Conservation (phyloP, 2,888 invertebrate genomes). For the Plusia festucae region DNA sequence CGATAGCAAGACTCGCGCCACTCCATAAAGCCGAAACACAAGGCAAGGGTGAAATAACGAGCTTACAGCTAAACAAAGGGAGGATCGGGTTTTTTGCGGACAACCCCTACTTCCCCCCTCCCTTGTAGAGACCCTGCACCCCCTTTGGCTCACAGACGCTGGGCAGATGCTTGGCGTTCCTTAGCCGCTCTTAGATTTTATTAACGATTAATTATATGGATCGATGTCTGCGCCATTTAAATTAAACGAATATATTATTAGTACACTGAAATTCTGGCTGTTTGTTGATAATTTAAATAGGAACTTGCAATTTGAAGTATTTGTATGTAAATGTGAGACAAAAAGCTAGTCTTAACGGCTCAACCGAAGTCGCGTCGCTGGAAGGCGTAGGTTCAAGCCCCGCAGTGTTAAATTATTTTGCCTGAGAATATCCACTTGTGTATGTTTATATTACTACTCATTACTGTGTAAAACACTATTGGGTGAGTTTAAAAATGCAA, state of each 20-base stretch:
- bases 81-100: constrained; percentile 60
- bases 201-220: constrained; percentile 39
- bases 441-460: too few relatives aligned
- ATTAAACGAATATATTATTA: neutral
- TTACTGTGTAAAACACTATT: too few relatives aligned
- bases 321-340: neutral
- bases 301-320: neutral
- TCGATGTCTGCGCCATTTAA: neutral
- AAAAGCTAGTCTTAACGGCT: too few relatives aligned
- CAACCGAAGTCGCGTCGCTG: too few relatives aligned
- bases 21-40: constrained; percentile 66
- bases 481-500: too few relatives aligned
- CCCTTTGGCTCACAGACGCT: constrained; percentile 26
- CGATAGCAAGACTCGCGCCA: constrained; percentile 46
- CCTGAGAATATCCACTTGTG: too few relatives aligned
- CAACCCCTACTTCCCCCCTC: constrained; percentile 45
- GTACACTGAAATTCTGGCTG: neutral
- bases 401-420: too few relatives aligned
- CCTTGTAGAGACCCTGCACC: neutral
- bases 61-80: constrained; percentile 76
- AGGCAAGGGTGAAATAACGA: constrained; percentile 81
- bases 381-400: too few relatives aligned
- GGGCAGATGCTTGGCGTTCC: constrained; percentile 55
- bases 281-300: neutral
- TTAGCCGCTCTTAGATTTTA: constrained; percentile 48